Base-by-base conservation (phyloP, 2,113 vertebrate species). In the Carassius carassius region DNA sequence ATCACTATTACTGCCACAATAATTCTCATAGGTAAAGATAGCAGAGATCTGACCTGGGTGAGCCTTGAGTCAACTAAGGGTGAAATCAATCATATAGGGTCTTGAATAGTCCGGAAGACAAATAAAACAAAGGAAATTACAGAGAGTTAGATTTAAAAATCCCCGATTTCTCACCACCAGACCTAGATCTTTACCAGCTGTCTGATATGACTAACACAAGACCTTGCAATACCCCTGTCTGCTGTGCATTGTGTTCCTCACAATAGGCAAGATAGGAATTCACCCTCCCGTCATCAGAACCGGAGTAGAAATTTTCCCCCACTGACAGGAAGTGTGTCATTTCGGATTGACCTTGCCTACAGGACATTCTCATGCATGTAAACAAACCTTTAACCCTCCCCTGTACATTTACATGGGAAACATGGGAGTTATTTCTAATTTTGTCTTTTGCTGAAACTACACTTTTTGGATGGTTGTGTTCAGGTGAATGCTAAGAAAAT, bases 291-390 rank as follows among this genome's bases (percentile, higher is more conserved):
- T 35, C 65, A 56, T 80, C 78, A 72, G 8, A 72, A 41, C 51
- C 19, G 1, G 54, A 41, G 58, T 21, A 63, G 56, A 35, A 63
- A 41, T 23, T 25, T 44, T 63, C 6, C 35, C 35, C 13, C 81
- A 54, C 65, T 44, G 37, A 63, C 80, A 78, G 86, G 86, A 87
- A 70, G 63, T 85, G 86, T 54, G 60, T 87, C 82, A 87, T 81
- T 29, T 23, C 8, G 1, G n/a, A 79, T 23, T 56, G 75, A 51
- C 14, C 65, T 79, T 72, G 29, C 62, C 78, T n/a, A 17, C 17
- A 25, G 44, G 65, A 16, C 72, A 74, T 62, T 79, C 70, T 49
- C 81, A 44, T 25, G 58, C 3, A 70, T 21, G 21, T 69, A 70
- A 35, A 78, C 29, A 78, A 78, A 17, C 2, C 13, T 1, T 25